phyloP scores from a whole-genome alignment of 2,113 vertebrate genomes.

The Progne subis region DNA sequence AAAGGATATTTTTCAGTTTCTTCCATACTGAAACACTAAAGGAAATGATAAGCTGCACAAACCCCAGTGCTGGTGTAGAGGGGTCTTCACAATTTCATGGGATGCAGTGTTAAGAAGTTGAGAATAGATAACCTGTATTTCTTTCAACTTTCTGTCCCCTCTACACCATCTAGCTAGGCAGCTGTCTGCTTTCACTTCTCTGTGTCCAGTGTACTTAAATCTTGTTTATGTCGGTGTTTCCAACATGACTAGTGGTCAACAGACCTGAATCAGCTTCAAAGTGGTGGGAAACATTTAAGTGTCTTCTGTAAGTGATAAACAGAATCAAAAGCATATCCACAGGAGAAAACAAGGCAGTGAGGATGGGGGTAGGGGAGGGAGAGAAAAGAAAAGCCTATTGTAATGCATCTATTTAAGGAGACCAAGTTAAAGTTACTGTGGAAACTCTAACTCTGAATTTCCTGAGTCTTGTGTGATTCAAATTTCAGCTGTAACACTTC shows the following conservation, averaged over 20 bases:
- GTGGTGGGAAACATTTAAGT: not conserved
- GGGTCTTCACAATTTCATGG: not conserved
- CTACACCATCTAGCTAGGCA: not conserved
- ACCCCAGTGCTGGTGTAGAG: not conserved
- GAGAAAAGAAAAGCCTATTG: conserved; percentile 33
- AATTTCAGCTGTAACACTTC: conserved; percentile 50
- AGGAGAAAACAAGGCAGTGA: not conserved
- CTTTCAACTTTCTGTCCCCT: not conserved
- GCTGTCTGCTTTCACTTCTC: not conserved
- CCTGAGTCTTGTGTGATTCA: conserved; percentile 71
- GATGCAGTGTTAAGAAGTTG: not conserved
- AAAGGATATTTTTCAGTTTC: not conserved
- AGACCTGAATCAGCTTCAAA: not conserved
- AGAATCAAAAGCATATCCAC: conserved; percentile 17
- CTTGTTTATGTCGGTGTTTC: not conserved
- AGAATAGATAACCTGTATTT: not conserved
- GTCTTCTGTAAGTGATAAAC: not conserved
- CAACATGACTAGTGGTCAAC: not conserved
- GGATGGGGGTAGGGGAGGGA: not conserved
- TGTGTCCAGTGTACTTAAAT: not conserved
- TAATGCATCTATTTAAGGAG: conserved; percentile 47
- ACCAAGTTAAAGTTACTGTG: conserved; percentile 45
- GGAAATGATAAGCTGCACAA: not conserved
- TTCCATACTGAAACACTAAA: not conserved
- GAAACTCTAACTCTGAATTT: conserved; percentile 62